A percentile compares a stretch with the other conserved stretches of the same genome.
Evolutionary conservation across 1,140 invertebrate species (phyloP).

Genomic region (Drosophila melanica): DNA sequence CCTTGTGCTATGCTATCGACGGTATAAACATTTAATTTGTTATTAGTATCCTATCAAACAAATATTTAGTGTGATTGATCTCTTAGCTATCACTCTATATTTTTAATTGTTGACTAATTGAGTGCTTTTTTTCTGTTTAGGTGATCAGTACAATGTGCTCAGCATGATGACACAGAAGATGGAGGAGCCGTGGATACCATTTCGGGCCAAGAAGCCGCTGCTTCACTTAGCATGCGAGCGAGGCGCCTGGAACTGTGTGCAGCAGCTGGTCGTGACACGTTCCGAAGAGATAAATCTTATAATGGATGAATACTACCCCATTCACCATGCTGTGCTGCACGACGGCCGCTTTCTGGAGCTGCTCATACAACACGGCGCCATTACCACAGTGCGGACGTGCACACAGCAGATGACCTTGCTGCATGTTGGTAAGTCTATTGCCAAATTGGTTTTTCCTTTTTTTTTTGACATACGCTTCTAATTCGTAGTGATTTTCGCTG

Average conservation of each 20-base stretch:
- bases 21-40: slow-evolving; percentile 50
- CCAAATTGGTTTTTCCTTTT: not conserved
- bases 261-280: slow-evolving; percentile 87
- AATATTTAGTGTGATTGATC: no score
- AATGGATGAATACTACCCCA: slow-evolving; percentile 91
- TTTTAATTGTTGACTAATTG: no score
- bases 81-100: no score
- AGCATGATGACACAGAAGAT: slow-evolving; percentile 88
- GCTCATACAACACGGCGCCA: slow-evolving; percentile 87
- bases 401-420: slow-evolving; percentile 90
- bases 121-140: not conserved
- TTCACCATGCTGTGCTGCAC: slow-evolving; percentile 89
- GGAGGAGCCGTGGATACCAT: slow-evolving; percentile 88
- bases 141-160: slow-evolving; percentile 88
- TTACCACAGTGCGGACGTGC: slow-evolving; percentile 88
- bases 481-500: slow-evolving; percentile 85
- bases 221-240: slow-evolving; percentile 89
- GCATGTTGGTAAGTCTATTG: slow-evolving; percentile 86
- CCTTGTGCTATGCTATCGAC: slow-evolving; percentile 90
- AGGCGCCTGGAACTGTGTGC: slow-evolving; percentile 89
- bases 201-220: slow-evolving; percentile 86
- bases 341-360: slow-evolving; percentile 88
- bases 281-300: slow-evolving; percentile 90
- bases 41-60: no score
- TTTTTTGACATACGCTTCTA: slow-evolving; percentile 8